These are phyloP conservation scores for Trimorus sp. DNA, from an alignment of 2,888 invertebrate species.

Conservation along the genomic window DNA sequence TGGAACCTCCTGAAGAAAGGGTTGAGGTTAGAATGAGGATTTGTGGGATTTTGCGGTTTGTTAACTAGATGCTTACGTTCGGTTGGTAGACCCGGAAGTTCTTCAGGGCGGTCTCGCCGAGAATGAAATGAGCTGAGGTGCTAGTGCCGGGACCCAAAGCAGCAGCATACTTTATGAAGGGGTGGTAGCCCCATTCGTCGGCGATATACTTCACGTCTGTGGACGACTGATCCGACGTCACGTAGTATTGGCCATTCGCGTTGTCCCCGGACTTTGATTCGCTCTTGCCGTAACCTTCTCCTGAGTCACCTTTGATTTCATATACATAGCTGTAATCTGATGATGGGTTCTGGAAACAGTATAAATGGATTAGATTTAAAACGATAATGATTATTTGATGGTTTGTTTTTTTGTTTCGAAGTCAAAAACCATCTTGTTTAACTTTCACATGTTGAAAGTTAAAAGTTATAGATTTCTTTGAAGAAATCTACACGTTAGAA, in stretches of 20 bases:
- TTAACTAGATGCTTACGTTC: conserved; percentile 12
- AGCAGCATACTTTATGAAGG: conserved; percentile 84
- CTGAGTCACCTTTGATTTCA: conserved; percentile 69
- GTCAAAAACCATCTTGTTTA: too few relatives aligned
- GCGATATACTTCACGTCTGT: conserved; percentile 84
- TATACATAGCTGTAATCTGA: conserved; percentile 72
- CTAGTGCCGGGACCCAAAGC: conserved; percentile 82
- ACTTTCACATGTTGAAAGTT: too few relatives aligned
- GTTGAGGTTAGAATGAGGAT: background rate
- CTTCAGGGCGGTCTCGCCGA: conserved; percentile 84
- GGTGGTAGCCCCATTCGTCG: conserved; percentile 86
- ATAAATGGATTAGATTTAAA: too few relatives aligned
- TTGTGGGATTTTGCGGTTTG: too few relatives aligned
- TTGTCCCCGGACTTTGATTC: conserved; percentile 72
- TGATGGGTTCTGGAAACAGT: conserved; percentile 69
- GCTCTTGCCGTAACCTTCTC: conserved; percentile 70
- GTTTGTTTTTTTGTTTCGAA: too few relatives aligned
- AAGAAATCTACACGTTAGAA: too few relatives aligned
- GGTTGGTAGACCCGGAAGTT: conserved; percentile 76
- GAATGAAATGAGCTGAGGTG: conserved; percentile 83
- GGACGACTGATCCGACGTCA: conserved; percentile 71
- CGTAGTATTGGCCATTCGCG: conserved; percentile 73
- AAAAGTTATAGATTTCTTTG: too few relatives aligned
- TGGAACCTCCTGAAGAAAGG: conserved; percentile 17
- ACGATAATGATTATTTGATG: too few relatives aligned